Evolutionary conservation across 2,113 vertebrate genomes (phyloP).

Genomic region (Alosa alosa): DNA sequence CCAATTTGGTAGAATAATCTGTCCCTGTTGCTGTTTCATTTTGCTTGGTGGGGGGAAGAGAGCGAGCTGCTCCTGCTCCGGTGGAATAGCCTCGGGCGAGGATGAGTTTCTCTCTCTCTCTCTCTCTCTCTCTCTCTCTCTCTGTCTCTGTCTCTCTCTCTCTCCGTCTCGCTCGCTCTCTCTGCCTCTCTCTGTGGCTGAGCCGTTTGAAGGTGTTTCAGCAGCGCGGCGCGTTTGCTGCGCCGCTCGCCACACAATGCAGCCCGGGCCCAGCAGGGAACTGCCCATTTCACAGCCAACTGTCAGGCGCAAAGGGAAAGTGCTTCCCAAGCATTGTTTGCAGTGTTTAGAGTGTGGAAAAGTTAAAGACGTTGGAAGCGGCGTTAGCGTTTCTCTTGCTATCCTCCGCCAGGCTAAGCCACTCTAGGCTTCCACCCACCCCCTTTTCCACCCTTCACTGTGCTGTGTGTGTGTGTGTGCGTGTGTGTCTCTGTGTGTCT

Average conservation of each 20-base stretch:
- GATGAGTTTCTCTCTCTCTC: constrained; percentile 60
- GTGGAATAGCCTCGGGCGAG: constrained; percentile 63
- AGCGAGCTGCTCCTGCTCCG: constrained; percentile 58
- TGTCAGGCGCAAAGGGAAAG: constrained; percentile 70
- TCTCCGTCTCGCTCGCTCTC: no score
- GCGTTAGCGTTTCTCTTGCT: not conserved
- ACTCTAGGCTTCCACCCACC: not conserved
- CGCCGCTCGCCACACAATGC: not conserved
- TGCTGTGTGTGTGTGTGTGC: no score
- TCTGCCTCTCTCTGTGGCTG: not conserved
- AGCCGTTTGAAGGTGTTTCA: constrained; percentile 70
- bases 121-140: constrained; percentile 59
- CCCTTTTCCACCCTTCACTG: not conserved
- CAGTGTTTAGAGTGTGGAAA: constrained; percentile 25
- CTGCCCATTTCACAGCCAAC: constrained; percentile 38
- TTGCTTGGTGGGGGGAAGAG: constrained; percentile 68
- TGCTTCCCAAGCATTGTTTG: constrained; percentile 72
- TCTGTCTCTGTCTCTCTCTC: constrained; percentile 46
- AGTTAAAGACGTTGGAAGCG: constrained; percentile 11
- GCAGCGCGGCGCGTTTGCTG: constrained; percentile 64
- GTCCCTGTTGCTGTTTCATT: constrained; percentile 71
- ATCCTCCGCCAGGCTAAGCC: not conserved
- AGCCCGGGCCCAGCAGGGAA: constrained; percentile 57
- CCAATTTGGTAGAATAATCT: constrained; percentile 71
- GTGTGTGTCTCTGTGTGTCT: no score